Conservation (phyloP, 2,113 vertebrate species). For the Hystrix cristata region DNA sequence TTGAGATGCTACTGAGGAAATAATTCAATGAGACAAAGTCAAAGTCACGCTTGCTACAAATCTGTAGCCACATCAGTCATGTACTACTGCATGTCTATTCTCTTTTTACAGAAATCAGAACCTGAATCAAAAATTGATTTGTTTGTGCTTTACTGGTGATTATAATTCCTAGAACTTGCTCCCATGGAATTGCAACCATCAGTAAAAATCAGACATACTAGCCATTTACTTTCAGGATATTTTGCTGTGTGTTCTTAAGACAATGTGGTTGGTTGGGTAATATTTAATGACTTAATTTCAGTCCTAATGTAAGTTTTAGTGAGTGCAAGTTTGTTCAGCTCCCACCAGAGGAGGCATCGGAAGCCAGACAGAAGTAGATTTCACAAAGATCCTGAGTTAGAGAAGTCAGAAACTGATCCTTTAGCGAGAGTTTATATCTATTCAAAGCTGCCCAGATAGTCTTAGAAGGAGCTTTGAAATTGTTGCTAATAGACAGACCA, state of each 20-base stretch:
- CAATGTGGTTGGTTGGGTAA: not conserved
- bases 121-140: not conserved
- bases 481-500: not conserved
- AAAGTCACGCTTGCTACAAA: not conserved
- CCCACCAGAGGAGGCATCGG: not conserved
- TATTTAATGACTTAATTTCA: slow-evolving; percentile 41
- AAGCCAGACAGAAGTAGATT: not conserved
- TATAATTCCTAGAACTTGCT: not conserved
- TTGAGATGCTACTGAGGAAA: not conserved
- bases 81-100: not conserved
- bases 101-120: not conserved
- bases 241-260: slow-evolving; percentile 13
- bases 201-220: slow-evolving; percentile 20
- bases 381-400: not conserved
- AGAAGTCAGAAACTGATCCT: not conserved
- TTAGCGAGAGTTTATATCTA: not conserved
- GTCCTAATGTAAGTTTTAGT: slow-evolving; percentile 22
- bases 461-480: not conserved
- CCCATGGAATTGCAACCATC: not conserved
- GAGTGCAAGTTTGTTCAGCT: not conserved
- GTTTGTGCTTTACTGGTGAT: not conserved
- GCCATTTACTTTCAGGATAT: not conserved
- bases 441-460: not conserved
- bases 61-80: not conserved
- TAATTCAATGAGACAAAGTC: not conserved